phyloP scores from a whole-genome alignment of 2,797 vertebrate genomes.

The Cercopithecus hamlyni region DNA sequence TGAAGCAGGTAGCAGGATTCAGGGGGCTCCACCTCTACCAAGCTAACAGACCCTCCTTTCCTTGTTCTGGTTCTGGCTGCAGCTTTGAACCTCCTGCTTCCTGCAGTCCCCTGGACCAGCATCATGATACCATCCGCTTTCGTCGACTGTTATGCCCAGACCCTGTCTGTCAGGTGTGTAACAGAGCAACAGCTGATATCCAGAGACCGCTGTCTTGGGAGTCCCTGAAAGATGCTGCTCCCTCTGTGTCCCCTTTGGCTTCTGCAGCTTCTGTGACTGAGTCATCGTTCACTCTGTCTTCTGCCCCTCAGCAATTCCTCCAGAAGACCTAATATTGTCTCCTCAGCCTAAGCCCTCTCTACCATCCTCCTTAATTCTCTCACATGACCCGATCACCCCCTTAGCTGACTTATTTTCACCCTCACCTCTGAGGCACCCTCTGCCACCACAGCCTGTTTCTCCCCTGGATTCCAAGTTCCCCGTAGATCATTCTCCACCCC shows the following conservation, averaged over 20 bases:
- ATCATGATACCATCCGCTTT: neutral
- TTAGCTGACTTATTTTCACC: neutral
- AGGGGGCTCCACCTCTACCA: fast-evolving
- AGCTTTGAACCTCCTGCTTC: constrained; percentile 1
- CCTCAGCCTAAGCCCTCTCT: neutral
- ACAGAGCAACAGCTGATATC: neutral
- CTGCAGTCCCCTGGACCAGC: neutral
- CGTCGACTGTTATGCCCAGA: constrained; percentile 30
- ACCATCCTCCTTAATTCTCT: neutral
- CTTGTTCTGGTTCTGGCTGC: neutral
- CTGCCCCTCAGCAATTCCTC: neutral
- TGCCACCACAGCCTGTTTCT: neutral
- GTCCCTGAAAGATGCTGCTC: neutral
- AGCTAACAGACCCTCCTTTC: neutral
- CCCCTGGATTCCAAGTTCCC: neutral
- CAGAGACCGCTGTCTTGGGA: neutral
- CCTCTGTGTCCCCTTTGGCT: neutral
- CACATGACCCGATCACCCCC: neutral
- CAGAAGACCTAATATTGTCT: neutral
- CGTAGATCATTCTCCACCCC: neutral
- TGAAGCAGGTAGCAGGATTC: neutral
- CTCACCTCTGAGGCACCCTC: neutral
- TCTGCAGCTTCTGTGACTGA: neutral
- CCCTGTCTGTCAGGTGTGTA: constrained; percentile 34
- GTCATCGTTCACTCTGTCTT: neutral